Percentiles rank a stretch among this genome's conserved stretches.
These are phyloP conservation scores for Drosophila recens DNA, from an alignment of 2,888 invertebrate genomes.

Conservation along the genomic window DNA sequence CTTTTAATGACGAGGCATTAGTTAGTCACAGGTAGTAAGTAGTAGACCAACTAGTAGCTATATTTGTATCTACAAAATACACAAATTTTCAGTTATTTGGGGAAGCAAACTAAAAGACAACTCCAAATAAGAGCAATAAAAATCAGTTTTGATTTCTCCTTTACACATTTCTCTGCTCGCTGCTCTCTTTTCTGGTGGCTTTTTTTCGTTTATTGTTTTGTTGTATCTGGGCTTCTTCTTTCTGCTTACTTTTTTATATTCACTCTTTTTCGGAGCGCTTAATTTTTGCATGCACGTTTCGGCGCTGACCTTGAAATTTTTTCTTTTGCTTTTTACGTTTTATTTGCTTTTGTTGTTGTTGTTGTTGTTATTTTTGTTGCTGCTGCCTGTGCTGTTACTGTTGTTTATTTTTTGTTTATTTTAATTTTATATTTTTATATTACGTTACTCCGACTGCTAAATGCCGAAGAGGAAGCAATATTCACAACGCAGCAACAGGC, in stretches of 20 bases:
- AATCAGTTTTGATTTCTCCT: slow-evolving; percentile 16
- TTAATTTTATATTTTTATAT: slow-evolving; percentile 66
- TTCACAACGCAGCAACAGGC: slow-evolving; percentile 48
- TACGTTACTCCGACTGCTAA: slow-evolving; percentile 62
- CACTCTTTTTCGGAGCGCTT: slow-evolving; percentile 67
- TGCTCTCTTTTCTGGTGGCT: slow-evolving; percentile 15
- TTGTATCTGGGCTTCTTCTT: slow-evolving; percentile 31
- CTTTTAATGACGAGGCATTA: slow-evolving; percentile 8
- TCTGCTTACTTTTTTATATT: slow-evolving; percentile 67
- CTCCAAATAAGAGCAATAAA: not conserved
- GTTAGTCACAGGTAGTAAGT: slow-evolving; percentile 5
- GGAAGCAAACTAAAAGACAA: not conserved
- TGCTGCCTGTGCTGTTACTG: slow-evolving; percentile 53
- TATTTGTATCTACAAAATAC: slow-evolving; percentile 1
- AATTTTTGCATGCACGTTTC: slow-evolving; percentile 81
- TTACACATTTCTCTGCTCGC: slow-evolving; percentile 11
- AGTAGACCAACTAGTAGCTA: not conserved
- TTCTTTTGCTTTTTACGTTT: slow-evolving; percentile 71
- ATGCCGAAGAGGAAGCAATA: slow-evolving; percentile 73
- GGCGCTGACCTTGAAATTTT: slow-evolving; percentile 80
- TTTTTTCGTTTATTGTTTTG: slow-evolving; percentile 20
- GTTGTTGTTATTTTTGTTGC: slow-evolving; percentile 31
- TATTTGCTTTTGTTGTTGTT: slow-evolving; percentile 54
- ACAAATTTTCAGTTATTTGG: not conserved
- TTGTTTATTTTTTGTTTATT: slow-evolving; percentile 65